Evolutionary conservation across 2,888 invertebrate genomes (phyloP), one percentile per base, ranked within the genome.

Genomic region (Rotaria macrura): DNA sequence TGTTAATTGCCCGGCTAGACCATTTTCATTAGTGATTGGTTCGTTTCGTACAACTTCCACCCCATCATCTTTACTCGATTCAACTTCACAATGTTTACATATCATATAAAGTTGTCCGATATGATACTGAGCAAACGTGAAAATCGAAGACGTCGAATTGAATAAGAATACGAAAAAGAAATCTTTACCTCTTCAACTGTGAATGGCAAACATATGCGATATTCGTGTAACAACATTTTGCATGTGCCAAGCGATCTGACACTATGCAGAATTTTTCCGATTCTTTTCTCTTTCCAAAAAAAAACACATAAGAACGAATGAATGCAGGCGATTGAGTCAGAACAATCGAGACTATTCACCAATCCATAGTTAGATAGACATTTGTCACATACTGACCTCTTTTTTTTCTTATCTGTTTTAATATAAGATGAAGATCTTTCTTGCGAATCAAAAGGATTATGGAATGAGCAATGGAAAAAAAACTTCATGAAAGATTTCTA

Each of bases 41-140:
- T 93, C 93, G 90, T 96, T 96, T 87, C 94, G 94, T 17, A 96
- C 93, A 1, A 96, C 95, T 90, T 96, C 96, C 0, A 96, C 96
- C 6, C 96, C 96, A 91, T 96, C 95, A 0, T 95, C 95, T 87
- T 94, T 94, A 87, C 94, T 94, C 0, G 95, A 95, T 89, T 96
- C 95, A 89, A 96, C 96, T 89, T 94, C 93, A 90, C 96, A 96
- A 90, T 96, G 96, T 85, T 96, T 93, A 4, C 96, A 95, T 89
- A 96, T 96, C 96, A 96, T 96, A 91, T 96, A 96, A 87, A 96
- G 92, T 90, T 96, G 96, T 0, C 96, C 96, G 88, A 96, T 94
- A 88, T 93, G 94, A 91, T 96, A 96, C 96, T 96, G 90, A 84
- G 93, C 92, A n/a, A n/a, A n/a, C n/a, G n/a, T n/a, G n/a, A n/a